Evolutionary conservation across 2,113 vertebrate species (phyloP).

Genomic region (Sinosuthora webbiana): DNA sequence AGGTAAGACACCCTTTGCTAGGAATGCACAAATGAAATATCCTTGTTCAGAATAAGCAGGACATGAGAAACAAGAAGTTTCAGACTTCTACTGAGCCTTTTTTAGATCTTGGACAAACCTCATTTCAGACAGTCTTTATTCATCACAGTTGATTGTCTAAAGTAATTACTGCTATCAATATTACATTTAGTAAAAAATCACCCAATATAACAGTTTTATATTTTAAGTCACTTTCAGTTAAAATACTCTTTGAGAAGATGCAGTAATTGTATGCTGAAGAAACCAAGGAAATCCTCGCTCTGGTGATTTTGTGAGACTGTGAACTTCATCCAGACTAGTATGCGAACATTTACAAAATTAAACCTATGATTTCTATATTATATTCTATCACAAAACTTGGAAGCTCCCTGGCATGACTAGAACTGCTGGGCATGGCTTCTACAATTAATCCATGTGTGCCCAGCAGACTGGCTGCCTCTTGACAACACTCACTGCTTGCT

Average conservation of each 20-base stretch:
- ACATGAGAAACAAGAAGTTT: background rate
- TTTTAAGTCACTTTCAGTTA: background rate
- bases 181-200: background rate
- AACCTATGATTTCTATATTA: background rate
- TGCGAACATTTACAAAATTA: background rate
- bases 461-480: background rate
- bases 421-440: background rate
- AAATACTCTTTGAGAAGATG: background rate
- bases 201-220: background rate
- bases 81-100: background rate
- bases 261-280: background rate
- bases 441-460: fast-evolving
- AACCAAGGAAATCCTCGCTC: background rate
- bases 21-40: background rate
- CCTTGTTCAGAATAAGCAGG: background rate
- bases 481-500: background rate
- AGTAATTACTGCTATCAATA: background rate
- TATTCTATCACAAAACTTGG: fast-evolving
- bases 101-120: background rate
- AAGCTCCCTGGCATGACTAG: background rate
- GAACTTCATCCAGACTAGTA: background rate
- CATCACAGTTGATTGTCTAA: background rate
- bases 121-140: background rate
- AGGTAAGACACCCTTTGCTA: background rate
- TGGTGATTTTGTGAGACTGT: background rate